phyloP scores from a whole-genome alignment of 2,797 vertebrate species.

The Lemur catta region DNA sequence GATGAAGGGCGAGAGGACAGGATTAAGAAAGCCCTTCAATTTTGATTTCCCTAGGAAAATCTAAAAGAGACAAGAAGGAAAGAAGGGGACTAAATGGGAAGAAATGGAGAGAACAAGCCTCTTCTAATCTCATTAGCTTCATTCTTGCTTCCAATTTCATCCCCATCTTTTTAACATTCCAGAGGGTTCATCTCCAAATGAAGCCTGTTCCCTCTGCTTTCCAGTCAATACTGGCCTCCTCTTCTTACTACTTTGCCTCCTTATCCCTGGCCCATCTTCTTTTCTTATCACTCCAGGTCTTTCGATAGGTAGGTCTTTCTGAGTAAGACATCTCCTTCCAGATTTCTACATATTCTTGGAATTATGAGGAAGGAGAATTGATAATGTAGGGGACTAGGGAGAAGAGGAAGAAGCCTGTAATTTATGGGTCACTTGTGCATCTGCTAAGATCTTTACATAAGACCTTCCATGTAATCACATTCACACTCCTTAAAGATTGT shows the following conservation, averaged over 20 bases:
- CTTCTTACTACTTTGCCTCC: neutral
- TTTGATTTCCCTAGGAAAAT: neutral
- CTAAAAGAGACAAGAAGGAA: neutral
- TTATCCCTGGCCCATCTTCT: neutral
- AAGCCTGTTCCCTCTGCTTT: neutral
- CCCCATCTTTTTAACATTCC: neutral
- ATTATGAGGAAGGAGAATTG: neutral
- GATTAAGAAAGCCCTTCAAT: neutral
- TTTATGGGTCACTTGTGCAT: neutral
- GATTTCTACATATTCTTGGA: neutral
- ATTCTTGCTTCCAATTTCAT: neutral
- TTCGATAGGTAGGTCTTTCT: neutral
- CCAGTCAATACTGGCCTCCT: neutral
- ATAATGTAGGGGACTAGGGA: neutral
- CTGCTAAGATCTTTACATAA: neutral
- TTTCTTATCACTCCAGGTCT: neutral
- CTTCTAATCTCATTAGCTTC: neutral
- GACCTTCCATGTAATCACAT: neutral
- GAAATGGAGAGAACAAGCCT: neutral
- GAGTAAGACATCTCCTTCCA: neutral
- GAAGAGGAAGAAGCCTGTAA: neutral
- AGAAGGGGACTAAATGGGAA: neutral
- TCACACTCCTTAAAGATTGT: neutral
- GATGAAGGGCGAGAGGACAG: neutral
- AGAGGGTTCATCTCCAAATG: neutral